These are phyloP conservation scores for Nymphalis polychloros DNA, from an alignment of 2,888 invertebrate genomes.

Conservation along the genomic window DNA sequence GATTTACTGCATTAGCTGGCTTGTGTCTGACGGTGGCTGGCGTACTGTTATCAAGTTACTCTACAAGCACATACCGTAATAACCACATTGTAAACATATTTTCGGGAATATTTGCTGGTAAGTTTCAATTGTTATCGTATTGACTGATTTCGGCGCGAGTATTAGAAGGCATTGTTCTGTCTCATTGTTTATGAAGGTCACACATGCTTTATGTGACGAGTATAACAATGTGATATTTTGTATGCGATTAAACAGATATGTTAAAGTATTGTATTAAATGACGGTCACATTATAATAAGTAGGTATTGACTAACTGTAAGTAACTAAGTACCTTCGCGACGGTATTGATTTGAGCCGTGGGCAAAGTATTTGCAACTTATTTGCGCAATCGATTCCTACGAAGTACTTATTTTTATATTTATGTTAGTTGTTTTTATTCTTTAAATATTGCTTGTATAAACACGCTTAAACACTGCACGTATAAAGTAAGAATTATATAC, in stretches of 20 bases:
- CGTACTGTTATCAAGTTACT: slow-evolving; percentile 77
- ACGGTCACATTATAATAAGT: slow-evolving; percentile 4
- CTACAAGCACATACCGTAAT: slow-evolving; percentile 68
- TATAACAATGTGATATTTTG: slow-evolving; percentile 13
- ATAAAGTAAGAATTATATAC: too few relatives aligned
- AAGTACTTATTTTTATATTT: slow-evolving; percentile 6
- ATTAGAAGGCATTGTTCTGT: slow-evolving; percentile 25
- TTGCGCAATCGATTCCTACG: neutral
- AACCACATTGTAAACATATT: slow-evolving; percentile 75
- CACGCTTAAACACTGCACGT: too few relatives aligned
- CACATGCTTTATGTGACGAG: slow-evolving; percentile 16
- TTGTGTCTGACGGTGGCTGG: slow-evolving; percentile 82
- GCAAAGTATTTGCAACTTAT: neutral
- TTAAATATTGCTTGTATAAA: too few relatives aligned
- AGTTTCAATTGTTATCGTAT: slow-evolving; percentile 38
- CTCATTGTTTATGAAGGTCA: slow-evolving; percentile 34
- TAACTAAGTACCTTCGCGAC: slow-evolving; percentile 14
- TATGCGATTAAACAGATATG: slow-evolving; percentile 11
- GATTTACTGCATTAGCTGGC: slow-evolving; percentile 80
- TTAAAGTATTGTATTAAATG: slow-evolving; percentile 5
- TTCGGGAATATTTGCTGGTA: slow-evolving; percentile 79
- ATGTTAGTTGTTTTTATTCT: too few relatives aligned
- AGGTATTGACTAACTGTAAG: slow-evolving; percentile 13
- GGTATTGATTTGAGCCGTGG: neutral
- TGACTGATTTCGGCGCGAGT: neutral